These are phyloP conservation scores for Pelecanoides urinatrix DNA, from an alignment of 2,113 vertebrate species.

Conservation along the genomic window DNA sequence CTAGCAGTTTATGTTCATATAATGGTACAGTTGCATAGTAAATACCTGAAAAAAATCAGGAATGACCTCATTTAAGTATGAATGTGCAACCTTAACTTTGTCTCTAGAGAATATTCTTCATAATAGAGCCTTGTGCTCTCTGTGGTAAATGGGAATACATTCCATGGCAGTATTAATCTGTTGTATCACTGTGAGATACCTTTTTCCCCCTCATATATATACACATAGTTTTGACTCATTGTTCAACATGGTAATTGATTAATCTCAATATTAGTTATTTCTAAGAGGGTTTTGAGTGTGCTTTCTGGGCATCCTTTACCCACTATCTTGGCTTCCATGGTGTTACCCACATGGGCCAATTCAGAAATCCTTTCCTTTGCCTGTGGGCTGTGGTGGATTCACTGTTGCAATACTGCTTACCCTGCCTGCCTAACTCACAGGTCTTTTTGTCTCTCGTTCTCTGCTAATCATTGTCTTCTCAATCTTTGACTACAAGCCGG, in stretches of 20 bases:
- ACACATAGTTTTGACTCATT: background rate
- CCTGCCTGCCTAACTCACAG: background rate
- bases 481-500: background rate
- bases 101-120: background rate
- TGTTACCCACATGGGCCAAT: fast-evolving
- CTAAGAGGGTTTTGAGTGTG: background rate
- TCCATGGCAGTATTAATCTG: background rate
- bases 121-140: background rate
- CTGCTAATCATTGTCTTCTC: background rate
- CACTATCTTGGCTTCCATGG: background rate
- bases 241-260: background rate
- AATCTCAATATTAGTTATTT: background rate
- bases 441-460: background rate
- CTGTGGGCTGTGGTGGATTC: background rate
- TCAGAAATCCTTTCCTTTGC: background rate
- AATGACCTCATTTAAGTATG: background rate
- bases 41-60: background rate
- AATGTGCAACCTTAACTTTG: background rate
- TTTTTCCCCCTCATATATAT: background rate
- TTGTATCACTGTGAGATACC: background rate
- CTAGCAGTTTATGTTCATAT: background rate
- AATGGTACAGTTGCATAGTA: background rate
- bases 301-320: background rate
- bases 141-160: background rate
- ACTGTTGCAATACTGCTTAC: background rate